Conservation (phyloP, 2,888 invertebrate genomes). For the Gasteruption jaculator region DNA sequence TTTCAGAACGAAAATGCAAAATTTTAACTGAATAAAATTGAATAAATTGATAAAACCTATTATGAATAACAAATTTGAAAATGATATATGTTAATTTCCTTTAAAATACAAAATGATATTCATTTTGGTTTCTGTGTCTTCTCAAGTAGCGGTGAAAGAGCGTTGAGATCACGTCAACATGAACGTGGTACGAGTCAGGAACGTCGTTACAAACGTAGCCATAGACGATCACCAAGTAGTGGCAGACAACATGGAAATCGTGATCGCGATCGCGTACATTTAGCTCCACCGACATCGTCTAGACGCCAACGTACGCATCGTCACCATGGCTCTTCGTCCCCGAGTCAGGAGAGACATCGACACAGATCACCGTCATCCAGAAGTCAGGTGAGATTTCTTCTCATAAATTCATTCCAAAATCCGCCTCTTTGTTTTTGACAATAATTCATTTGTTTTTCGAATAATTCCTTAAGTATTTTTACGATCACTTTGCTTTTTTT, state of each 20-base stretch:
- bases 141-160: slow-evolving; percentile 61
- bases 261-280: slow-evolving; percentile 35
- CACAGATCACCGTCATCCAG: slow-evolving; percentile 43
- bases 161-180: slow-evolving; percentile 59
- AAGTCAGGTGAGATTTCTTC: slow-evolving; percentile 50
- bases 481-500: no score
- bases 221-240: slow-evolving; percentile 77
- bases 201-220: slow-evolving; percentile 80
- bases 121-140: no score
- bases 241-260: slow-evolving; percentile 61
- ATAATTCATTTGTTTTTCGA: no score
- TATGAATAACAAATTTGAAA: no score
- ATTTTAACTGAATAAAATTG: no score
- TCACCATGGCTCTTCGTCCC: slow-evolving; percentile 40
- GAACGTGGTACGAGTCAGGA: slow-evolving; percentile 75
- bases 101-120: no score
- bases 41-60: no score
- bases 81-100: no score
- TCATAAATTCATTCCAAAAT: no score
- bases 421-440: no score
- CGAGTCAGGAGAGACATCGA: slow-evolving; percentile 42
- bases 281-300: slow-evolving; percentile 36
- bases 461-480: no score
- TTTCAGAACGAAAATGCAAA: no score
- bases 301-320: slow-evolving; percentile 39